phyloP scores from a whole-genome alignment of 1,140 invertebrate genomes.

The Dolichoris vasculosae region DNA sequence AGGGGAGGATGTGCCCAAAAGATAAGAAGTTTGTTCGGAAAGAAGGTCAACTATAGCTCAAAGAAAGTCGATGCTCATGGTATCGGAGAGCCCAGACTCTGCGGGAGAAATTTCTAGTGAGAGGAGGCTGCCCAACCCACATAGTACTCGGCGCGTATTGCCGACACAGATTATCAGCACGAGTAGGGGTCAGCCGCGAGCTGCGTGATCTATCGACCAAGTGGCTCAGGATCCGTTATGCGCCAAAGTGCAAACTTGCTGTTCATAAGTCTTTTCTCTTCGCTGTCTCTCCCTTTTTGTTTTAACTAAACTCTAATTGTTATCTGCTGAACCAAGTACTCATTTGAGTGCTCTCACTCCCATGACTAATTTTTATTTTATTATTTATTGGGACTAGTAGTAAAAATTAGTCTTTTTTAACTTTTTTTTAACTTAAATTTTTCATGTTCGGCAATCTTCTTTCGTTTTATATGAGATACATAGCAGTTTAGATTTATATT shows the following conservation, averaged over 20 bases:
- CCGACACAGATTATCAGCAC: slow-evolving; percentile 69
- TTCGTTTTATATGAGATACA: too few species aligned
- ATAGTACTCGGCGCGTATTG: slow-evolving; percentile 42
- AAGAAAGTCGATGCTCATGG: slow-evolving; percentile 64
- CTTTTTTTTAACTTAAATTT: too few species aligned
- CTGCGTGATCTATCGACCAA: slow-evolving; percentile 68
- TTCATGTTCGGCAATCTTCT: too few species aligned
- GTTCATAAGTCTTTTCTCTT: slow-evolving; percentile 21
- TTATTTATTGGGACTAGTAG: too few species aligned
- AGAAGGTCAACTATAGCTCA: slow-evolving; percentile 54
- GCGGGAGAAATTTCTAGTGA: neutral
- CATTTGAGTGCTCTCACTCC: too few species aligned
- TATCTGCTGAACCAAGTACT: too few species aligned
- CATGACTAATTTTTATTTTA: too few species aligned
- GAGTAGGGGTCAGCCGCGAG: slow-evolving; percentile 45
- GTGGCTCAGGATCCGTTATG: slow-evolving; percentile 68
- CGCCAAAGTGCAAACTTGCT: slow-evolving; percentile 74
- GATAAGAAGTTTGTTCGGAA: slow-evolving; percentile 51
- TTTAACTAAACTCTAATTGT: too few species aligned
- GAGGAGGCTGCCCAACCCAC: slow-evolving; percentile 34
- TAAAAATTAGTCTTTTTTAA: too few species aligned
- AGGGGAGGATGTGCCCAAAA: slow-evolving; percentile 53
- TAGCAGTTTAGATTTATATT: too few species aligned
- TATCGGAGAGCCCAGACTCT: slow-evolving; percentile 3
- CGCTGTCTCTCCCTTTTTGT: too few species aligned